Evolutionary conservation across 2,113 vertebrate species (phyloP).

Genomic region (Regulus satrapa): DNA sequence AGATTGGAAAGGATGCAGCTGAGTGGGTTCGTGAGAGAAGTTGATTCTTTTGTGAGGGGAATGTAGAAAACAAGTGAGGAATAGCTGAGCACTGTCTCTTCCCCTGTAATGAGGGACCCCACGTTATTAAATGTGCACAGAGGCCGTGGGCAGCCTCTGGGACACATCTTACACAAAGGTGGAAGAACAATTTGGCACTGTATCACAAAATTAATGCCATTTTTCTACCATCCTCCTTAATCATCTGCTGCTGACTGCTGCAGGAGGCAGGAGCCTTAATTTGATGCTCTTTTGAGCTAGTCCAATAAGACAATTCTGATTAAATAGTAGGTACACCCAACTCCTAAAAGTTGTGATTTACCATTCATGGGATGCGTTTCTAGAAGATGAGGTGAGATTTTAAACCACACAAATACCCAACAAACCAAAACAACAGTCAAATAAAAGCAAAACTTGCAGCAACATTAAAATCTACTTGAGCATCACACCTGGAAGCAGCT

Average conservation of each 20-base stretch:
- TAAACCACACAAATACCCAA: neutral
- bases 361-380: neutral
- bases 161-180: neutral
- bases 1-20: neutral
- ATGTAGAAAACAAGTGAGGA: neutral
- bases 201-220: neutral
- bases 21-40: neutral
- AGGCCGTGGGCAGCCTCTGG: rapidly evolving
- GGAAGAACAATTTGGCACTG: neutral
- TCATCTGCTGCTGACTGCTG: neutral
- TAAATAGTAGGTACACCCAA: neutral
- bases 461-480: neutral
- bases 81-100: neutral
- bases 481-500: neutral
- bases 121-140: neutral
- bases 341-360: neutral
- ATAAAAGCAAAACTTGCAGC: neutral
- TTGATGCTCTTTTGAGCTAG: neutral
- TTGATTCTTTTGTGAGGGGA: neutral
- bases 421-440: neutral
- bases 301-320: neutral
- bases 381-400: neutral
- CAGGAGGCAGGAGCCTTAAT: neutral
- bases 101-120: neutral
- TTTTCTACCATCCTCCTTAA: neutral